Base-by-base conservation (phyloP, 2,113 vertebrate species). In the Pimephales promelas region DNA sequence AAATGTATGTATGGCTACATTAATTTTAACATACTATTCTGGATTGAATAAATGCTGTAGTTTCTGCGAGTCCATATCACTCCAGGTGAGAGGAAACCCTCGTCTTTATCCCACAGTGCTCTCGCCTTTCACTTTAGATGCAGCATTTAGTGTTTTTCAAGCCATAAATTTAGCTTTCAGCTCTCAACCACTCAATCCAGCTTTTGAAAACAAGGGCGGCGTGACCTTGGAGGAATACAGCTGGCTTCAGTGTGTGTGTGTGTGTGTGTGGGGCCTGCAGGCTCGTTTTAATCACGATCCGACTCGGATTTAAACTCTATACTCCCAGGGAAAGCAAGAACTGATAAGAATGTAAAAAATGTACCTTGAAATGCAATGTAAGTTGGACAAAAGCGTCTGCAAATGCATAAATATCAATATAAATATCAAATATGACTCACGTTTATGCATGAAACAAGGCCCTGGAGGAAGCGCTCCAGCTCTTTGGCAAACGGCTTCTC, bases 401-500 rank as follows among this genome's bases (percentile, higher is more conserved):
- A n/a, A n/a, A n/a, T n/a, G n/a, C n/a, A n/a, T n/a, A n/a, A n/a
- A n/a, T n/a, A n/a, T n/a, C n/a, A n/a, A n/a, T n/a, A n/a, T n/a
- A n/a, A n/a, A n/a, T n/a, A n/a, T n/a, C n/a, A n/a, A n/a, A n/a
- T n/a, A n/a, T n/a, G n/a, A 89, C 92, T 94, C 84, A 95, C 94
- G 20, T 52, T 13, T 13, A 92, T 88, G 1, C 77, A 90, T 13
- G 87, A 72, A 61, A 94, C 89, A 70, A 95, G 88, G 43, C 82
- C 54, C 9, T 83, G 88, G 6, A 95, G 86, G 83, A 95, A 95
- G 22, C 36, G 18, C 83, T 85, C 85, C 85, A 95, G 92, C 43
- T 94, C 93, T 72, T 94, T 94, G 26, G 85, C 89, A 87, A 90
- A 90, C 81, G 70, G 83, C 56, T 28, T 89, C 59, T 94, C 92